Percentiles rank a stretch among this genome's conserved stretches.
Conservation (phyloP, 2,888 invertebrate genomes). For the Lasioglossum calceatum region DNA sequence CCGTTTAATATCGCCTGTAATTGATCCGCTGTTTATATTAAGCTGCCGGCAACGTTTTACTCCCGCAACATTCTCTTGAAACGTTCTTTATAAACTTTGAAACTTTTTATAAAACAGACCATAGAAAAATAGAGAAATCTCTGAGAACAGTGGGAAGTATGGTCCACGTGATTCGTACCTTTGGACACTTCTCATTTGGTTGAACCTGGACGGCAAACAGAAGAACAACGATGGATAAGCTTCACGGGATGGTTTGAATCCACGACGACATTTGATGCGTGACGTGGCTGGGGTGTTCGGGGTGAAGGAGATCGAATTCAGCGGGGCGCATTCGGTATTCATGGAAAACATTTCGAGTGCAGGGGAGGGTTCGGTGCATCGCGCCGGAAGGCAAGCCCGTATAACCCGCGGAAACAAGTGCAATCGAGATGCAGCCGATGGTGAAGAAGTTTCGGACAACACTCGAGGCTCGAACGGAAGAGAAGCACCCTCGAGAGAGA, state of each 20-base stretch:
- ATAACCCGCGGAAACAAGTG: slow-evolving; percentile 58
- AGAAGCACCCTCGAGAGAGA: slow-evolving; percentile 25
- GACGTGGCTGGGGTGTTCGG: slow-evolving; percentile 1
- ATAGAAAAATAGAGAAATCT: neutral
- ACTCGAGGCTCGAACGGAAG: slow-evolving; percentile 43
- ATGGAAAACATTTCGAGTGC: slow-evolving; percentile 72
- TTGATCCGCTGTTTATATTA: slow-evolving; percentile 6
- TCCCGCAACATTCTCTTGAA: neutral
- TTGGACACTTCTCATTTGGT: slow-evolving; percentile 32
- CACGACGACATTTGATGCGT: slow-evolving; percentile 51
- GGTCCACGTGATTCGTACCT: slow-evolving; percentile 2
- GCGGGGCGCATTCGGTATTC: slow-evolving; percentile 75
- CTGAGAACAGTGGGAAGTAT: neutral
- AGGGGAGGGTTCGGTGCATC: slow-evolving; percentile 29
- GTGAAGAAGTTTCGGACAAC: slow-evolving; percentile 65
- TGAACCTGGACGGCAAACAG: slow-evolving; percentile 20
- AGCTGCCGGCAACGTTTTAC: neutral
- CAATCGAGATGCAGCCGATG: slow-evolving; percentile 57
- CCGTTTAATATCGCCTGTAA: slow-evolving; percentile 29
- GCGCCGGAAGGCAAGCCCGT: slow-evolving; percentile 38
- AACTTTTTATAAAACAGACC: neutral
- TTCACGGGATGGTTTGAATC: slow-evolving; percentile 18
- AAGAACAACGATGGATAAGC: slow-evolving; percentile 56
- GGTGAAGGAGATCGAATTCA: slow-evolving; percentile 65
- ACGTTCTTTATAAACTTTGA: neutral